Conservation (phyloP, 2,888 invertebrate genomes). For the Scrobipalpa atriplicella region DNA sequence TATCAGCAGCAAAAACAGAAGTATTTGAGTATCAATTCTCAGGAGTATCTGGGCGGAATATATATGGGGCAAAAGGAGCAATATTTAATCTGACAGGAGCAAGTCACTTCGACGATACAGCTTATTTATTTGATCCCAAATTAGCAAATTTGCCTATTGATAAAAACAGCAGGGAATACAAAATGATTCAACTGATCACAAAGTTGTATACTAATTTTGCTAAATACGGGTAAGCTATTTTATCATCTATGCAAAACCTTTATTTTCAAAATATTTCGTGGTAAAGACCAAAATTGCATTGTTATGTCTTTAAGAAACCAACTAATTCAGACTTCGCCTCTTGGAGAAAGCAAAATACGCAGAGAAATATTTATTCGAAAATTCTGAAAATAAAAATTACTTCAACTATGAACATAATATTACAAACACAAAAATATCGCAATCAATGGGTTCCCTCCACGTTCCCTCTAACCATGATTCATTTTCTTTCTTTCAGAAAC, state of each 20-base stretch:
- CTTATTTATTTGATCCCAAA: conserved; percentile 58
- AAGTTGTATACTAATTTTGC: conserved; percentile 61
- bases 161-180: conserved; percentile 48
- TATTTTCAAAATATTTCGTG: background rate
- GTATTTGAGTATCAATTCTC: conserved; percentile 55
- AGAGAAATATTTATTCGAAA: too few relatives aligned
- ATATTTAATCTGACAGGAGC: conserved; percentile 51
- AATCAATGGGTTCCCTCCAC: too few relatives aligned
- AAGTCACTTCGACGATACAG: conserved; percentile 60
- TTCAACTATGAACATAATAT: too few relatives aligned
- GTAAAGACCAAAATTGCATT: too few relatives aligned
- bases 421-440: too few relatives aligned
- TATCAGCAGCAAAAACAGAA: conserved; percentile 39
- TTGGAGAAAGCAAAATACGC: too few relatives aligned
- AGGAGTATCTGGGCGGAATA: conserved; percentile 52
- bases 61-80: conserved; percentile 41
- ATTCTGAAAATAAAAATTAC: too few relatives aligned
- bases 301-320: too few relatives aligned
- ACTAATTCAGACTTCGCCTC: too few relatives aligned
- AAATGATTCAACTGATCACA: conserved; percentile 54
- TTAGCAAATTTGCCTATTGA: conserved; percentile 44
- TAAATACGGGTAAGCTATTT: conserved; percentile 57
- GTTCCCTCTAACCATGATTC: background rate
- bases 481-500: conserved; percentile 49
- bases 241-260: background rate